A percentile compares a stretch with the other conserved stretches of the same genome.
phyloP scores from a whole-genome alignment of 2,113 vertebrate genomes.

The Gnathonemus longibarbis region DNA sequence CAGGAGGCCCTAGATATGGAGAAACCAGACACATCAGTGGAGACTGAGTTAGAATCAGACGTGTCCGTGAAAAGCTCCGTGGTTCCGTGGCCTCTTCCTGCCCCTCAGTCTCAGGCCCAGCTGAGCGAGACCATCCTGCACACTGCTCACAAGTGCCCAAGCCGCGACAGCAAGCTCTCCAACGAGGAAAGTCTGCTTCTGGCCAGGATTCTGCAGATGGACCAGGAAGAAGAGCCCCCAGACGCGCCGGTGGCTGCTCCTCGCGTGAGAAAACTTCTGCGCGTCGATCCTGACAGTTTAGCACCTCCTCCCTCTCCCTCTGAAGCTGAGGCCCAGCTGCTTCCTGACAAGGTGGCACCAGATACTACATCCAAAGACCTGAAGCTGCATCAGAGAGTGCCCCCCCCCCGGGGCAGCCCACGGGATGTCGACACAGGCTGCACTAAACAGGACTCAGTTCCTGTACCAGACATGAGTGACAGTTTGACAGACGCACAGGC shows the following conservation, averaged over 20 bases:
- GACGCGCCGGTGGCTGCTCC: constrained; percentile 23
- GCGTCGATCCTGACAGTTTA: constrained; percentile 42
- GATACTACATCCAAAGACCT: background rate
- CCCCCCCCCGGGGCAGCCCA: background rate
- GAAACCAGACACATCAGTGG: background rate
- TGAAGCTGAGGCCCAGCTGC: background rate
- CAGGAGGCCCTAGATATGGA: constrained; percentile 12
- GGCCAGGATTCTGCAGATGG: constrained; percentile 49
- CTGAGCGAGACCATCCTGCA: background rate
- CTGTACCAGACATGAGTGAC: constrained; percentile 23
- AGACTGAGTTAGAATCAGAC: constrained; percentile 4
- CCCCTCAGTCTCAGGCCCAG: constrained; percentile 15
- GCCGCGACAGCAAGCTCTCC: constrained; percentile 35
- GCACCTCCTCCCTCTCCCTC: constrained; percentile 12
- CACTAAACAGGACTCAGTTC: background rate
- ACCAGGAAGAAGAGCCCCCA: constrained; percentile 26
- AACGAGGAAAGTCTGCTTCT: constrained; percentile 53
- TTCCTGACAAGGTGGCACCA: background rate
- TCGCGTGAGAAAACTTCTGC: constrained; percentile 46
- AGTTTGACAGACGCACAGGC: constrained; percentile 25
- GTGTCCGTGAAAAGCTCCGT: constrained; percentile 35
- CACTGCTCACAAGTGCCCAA: background rate
- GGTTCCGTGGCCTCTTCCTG: constrained; percentile 39
- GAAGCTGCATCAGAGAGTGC: background rate
- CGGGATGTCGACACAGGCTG: background rate